A percentile compares a stretch with the other conserved stretches of the same genome.
Evolutionary conservation across 2,888 invertebrate genomes (phyloP).

Genomic region (Anagyrus pseudococci): DNA sequence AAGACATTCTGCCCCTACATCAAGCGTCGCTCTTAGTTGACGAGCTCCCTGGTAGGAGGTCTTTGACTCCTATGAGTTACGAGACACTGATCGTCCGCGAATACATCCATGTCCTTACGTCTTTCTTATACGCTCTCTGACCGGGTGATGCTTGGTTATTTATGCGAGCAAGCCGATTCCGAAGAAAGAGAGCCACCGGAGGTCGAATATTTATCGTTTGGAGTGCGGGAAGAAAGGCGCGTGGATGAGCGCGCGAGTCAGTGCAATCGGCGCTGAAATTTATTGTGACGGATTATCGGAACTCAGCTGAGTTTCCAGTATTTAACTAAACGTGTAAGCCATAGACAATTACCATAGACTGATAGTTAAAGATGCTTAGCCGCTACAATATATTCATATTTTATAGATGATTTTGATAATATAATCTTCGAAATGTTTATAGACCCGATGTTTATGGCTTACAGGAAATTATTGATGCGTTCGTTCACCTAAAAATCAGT

Average conservation of each 20-base stretch:
- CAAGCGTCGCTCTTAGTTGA: no score
- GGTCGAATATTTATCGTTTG: slow-evolving; percentile 36
- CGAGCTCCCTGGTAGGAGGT: no score
- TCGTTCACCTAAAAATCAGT: slow-evolving; percentile 4
- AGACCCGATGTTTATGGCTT: background rate
- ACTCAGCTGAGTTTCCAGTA: slow-evolving; percentile 10
- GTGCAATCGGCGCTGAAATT: slow-evolving; percentile 12
- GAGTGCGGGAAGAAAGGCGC: slow-evolving; percentile 21
- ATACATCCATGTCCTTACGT: slow-evolving; percentile 20
- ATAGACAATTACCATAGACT: no score
- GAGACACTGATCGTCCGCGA: slow-evolving; percentile 1
- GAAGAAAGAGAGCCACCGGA: no score
- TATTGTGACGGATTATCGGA: slow-evolving; percentile 25
- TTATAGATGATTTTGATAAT: no score
- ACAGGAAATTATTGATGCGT: slow-evolving; percentile 1
- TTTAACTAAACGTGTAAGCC: no score
- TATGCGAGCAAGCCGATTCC: slow-evolving; percentile 16
- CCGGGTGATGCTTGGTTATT: slow-evolving; percentile 30
- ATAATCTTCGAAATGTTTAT: slow-evolving; percentile 3
- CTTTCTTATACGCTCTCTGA: slow-evolving; percentile 24
- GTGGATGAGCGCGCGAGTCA: slow-evolving; percentile 21
- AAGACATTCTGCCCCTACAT: no score
- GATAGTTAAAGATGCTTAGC: no score
- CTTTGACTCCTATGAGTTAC: slow-evolving; percentile 29
- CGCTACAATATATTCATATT: no score